Percentiles rank a stretch among this genome's conserved stretches.
phyloP scores from a whole-genome alignment of 2,797 vertebrate genomes.

The Xiphophorus birchmanni region DNA sequence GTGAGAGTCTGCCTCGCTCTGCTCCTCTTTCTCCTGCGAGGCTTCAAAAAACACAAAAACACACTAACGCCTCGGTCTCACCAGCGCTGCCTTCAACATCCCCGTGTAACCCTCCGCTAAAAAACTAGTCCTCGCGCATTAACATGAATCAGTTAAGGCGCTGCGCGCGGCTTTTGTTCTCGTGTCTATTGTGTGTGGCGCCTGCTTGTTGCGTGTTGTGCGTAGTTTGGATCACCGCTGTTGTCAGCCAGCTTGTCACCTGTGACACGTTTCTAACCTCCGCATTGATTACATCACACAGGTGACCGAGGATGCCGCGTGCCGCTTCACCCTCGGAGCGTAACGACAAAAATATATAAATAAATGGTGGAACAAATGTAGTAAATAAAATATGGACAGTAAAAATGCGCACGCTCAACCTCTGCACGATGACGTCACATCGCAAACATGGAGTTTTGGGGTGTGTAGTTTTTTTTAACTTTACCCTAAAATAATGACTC shows the following conservation, averaged over 20 bases:
- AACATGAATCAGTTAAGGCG: not conserved
- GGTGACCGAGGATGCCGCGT: slow-evolving; percentile 52
- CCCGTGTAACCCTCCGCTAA: slow-evolving; percentile 31
- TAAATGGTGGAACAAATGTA: slow-evolving; percentile 75
- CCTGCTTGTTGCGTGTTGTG: slow-evolving; percentile 32
- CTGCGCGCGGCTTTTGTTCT: slow-evolving; percentile 76
- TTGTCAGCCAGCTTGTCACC: slow-evolving; percentile 3
- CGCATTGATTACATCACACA: slow-evolving; percentile 64
- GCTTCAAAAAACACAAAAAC: slow-evolving; percentile 34
- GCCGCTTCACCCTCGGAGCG: slow-evolving; percentile 42
- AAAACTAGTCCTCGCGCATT: slow-evolving; percentile 27
- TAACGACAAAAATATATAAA: slow-evolving; percentile 28
- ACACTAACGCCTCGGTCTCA: slow-evolving; percentile 23
- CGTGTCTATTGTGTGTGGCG: slow-evolving; percentile 64
- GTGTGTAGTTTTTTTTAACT: slow-evolving; percentile 45
- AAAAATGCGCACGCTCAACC: slow-evolving; percentile 39
- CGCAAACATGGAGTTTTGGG: slow-evolving; percentile 28
- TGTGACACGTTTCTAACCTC: slow-evolving; percentile 35
- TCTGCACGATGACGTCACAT: slow-evolving; percentile 36
- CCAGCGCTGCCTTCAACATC: not conserved
- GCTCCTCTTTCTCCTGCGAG: slow-evolving; percentile 38
- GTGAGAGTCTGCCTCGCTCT: slow-evolving; percentile 24
- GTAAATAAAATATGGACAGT: slow-evolving; percentile 74
- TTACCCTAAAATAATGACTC: not conserved
- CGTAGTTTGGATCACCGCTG: slow-evolving; percentile 11